Conservation (phyloP, 2,888 invertebrate species). For the Dryobotodes eremita region DNA sequence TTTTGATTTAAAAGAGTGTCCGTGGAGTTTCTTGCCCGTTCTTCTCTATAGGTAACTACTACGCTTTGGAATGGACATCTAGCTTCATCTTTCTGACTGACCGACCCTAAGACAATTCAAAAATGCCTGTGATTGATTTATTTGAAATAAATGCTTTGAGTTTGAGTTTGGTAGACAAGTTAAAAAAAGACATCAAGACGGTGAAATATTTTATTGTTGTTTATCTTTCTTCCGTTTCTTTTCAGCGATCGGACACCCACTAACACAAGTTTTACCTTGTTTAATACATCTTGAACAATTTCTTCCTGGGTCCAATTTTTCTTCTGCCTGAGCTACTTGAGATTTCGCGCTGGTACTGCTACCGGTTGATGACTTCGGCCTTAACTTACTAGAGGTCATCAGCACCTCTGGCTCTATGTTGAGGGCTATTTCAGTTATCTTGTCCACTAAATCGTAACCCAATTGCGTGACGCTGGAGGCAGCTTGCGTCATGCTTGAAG, state of each 20-base stretch:
- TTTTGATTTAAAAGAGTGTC: too few relatives aligned
- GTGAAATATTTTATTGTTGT: conserved; percentile 14
- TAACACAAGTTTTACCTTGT: conserved; percentile 74
- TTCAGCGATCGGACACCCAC: conserved; percentile 73
- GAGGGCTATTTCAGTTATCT: background rate
- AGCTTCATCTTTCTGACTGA: too few relatives aligned
- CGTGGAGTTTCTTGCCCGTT: too few relatives aligned
- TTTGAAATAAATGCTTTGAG: too few relatives aligned
- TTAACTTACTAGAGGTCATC: background rate
- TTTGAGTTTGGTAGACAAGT: background rate
- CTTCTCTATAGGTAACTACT: too few relatives aligned
- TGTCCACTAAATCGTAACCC: background rate
- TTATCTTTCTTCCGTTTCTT: conserved; percentile 29
- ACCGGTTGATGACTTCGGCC: background rate
- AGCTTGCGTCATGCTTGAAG: background rate
- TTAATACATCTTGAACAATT: conserved; percentile 75
- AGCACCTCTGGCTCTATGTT: background rate
- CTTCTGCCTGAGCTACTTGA: background rate
- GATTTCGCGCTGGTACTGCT: background rate
- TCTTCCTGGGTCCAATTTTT: background rate
- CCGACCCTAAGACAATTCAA: too few relatives aligned
- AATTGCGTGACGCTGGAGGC: background rate
- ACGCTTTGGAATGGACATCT: too few relatives aligned
- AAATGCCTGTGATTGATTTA: too few relatives aligned
- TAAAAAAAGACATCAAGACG: background rate